A percentile compares a stretch with the other conserved stretches of the same genome.
Evolutionary conservation across 2,888 invertebrate genomes (phyloP).

Genomic region (Volucella zonaria): DNA sequence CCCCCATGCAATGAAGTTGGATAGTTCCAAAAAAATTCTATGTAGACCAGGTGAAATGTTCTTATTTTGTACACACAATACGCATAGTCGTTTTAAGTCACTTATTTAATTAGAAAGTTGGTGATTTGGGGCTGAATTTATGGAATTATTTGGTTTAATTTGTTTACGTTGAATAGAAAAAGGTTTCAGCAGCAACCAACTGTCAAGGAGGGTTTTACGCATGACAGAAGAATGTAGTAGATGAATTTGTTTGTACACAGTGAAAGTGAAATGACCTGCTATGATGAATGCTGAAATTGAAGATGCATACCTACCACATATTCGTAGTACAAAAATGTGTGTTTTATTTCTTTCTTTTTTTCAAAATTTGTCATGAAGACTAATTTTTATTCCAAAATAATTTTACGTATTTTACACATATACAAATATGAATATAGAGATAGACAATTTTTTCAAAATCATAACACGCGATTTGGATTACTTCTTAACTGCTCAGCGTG

Average conservation of each 20-base stretch:
- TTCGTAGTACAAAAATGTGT: too few relatives aligned
- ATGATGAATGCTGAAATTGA: neutral
- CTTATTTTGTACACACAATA: neutral
- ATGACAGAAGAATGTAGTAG: constrained; percentile 66
- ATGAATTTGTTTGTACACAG: constrained; percentile 5
- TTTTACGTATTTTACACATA: too few relatives aligned
- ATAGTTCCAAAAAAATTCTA: constrained; percentile 29
- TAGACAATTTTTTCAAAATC: too few relatives aligned
- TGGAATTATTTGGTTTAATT: constrained; percentile 60
- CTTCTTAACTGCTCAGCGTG: too few relatives aligned
- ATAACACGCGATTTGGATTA: too few relatives aligned
- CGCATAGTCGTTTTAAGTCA: neutral
- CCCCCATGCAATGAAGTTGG: constrained; percentile 67
- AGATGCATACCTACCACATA: too few relatives aligned
- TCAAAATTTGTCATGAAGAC: too few relatives aligned
- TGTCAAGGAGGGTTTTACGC: constrained; percentile 60
- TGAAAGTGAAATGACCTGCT: neutral
- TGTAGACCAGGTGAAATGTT: neutral
- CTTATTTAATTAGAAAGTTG: constrained; percentile 22
- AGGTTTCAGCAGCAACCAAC: constrained; percentile 66
- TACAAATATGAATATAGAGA: too few relatives aligned
- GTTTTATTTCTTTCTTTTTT: too few relatives aligned
- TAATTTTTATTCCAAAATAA: too few relatives aligned
- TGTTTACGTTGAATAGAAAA: constrained; percentile 70
- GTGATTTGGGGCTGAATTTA: constrained; percentile 27